A percentile compares a stretch with the other conserved stretches of the same genome.
Evolutionary conservation across 2,888 invertebrate species (phyloP).

Genomic region (Oegoconia quadripuncta): DNA sequence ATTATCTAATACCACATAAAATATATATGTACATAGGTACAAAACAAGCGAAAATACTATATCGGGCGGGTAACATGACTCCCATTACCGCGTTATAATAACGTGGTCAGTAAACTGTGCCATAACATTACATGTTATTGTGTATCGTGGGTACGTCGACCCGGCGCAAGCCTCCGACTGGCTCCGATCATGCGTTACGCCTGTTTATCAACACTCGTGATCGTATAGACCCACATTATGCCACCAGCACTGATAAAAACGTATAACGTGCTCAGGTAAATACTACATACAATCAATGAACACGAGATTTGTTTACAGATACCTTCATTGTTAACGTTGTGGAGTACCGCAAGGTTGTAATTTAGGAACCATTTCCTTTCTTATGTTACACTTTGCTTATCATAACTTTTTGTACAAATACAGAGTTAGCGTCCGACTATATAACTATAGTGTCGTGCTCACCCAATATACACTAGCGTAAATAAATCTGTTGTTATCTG

Average conservation of each 20-base stretch:
- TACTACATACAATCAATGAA: too few species aligned
- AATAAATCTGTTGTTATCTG: not conserved
- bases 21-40: too few species aligned
- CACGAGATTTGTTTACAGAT: too few species aligned
- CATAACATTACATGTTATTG: not conserved
- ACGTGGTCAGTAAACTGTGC: constrained; percentile 2
- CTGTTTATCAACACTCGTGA: constrained; percentile 10
- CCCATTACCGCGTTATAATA: not conserved
- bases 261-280: not conserved
- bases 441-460: too few species aligned
- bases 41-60: too few species aligned
- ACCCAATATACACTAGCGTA: too few species aligned
- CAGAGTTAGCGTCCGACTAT: too few species aligned
- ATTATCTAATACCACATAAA: too few species aligned
- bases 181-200: constrained; percentile 2
- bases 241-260: constrained; percentile 2
- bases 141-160: not conserved
- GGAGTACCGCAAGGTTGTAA: not conserved
- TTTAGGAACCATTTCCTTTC: not conserved
- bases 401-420: not conserved
- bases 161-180: not conserved
- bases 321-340: not conserved
- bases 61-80: too few species aligned
- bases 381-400: too few species aligned
- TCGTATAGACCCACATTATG: not conserved